Evolutionary conservation across 2,888 invertebrate species (phyloP), one percentile per base, ranked within the genome.

Genomic region (Coelopa pilipes): DNA sequence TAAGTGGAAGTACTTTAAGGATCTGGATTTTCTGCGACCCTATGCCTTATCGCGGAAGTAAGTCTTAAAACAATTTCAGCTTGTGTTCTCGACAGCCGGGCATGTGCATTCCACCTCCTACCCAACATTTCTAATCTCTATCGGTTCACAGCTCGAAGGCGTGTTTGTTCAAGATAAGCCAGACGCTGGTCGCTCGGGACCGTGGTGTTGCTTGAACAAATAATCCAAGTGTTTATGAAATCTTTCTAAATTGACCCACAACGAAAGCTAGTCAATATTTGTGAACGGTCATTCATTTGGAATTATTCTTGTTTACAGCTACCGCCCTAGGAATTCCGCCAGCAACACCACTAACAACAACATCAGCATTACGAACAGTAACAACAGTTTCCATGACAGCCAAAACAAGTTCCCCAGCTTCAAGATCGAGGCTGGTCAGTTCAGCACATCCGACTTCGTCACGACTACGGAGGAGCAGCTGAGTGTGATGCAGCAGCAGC

Each of bases 1-100:
- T 13, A 86, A 85, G 65, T 86, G 86, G 86, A 86, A 85, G 70
- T 86, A 85, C 76, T 86, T 84, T 21, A 82, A 82, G 65, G 83
- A 84, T 46, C 76, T 86, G 76, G 86, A 86, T 46, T 86, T 86
- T 71, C 65, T 86, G 45, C 81, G 85, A 19, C 86, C 86, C 4
- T 86, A 80, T 78, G 86, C 86, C 45, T 76, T 86, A 70, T 81
- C 84, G 13, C 81, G 86, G 70, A 83, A 85, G 86, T 86, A 78
- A 81, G 83, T 79, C 9, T 12, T n/a, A 7, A 1, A 49, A 24
- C 13, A 47, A 12, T 67, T n/a, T 53, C 17, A 21, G 15, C 15
- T 67, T 7, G 13, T 7, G 13, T 65, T 21, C 34, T 34, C 34
- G 57, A 9, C 19, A 21, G 24, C 21, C 19, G 19, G 19, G 12